Evolutionary conservation across 2,797 vertebrate genomes (phyloP).

Genomic region (Mus spretus): DNA sequence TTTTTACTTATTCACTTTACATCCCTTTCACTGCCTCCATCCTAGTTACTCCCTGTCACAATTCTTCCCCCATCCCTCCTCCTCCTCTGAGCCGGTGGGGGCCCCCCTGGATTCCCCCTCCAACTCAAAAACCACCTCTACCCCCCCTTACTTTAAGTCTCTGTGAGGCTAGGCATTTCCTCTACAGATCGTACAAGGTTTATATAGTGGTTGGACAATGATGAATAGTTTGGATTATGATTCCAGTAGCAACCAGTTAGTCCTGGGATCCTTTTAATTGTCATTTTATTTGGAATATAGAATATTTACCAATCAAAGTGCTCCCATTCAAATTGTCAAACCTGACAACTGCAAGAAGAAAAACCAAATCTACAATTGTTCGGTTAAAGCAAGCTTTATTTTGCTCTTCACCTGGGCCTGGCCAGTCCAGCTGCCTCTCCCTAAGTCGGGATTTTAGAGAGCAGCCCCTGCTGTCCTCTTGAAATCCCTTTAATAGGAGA

Average conservation of each 20-base stretch:
- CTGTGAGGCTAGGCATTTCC: background rate
- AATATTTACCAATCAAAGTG: background rate
- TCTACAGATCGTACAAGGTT: background rate
- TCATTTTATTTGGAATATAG: background rate
- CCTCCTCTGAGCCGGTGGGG: background rate
- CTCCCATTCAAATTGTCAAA: background rate
- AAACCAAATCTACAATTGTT: background rate
- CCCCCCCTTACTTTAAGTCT: background rate
- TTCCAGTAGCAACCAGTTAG: background rate
- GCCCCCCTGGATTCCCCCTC: too few relatives aligned
- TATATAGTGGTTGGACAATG: background rate
- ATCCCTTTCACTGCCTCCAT: background rate
- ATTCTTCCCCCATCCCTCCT: background rate
- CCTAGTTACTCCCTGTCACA: too few relatives aligned
- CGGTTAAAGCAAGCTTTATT: background rate
- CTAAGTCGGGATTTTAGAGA: background rate
- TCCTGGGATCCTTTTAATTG: background rate
- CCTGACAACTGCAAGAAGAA: background rate
- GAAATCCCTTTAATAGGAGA: background rate
- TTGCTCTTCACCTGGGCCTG: background rate
- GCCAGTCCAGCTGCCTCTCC: background rate
- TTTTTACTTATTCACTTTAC: background rate
- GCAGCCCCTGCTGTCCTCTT: background rate
- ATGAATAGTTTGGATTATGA: background rate
- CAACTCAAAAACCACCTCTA: too few relatives aligned